A percentile compares a stretch with the other conserved stretches of the same genome.
These are phyloP conservation scores for Agonum fuliginosum DNA, from an alignment of 2,888 invertebrate species.

Conservation along the genomic window DNA sequence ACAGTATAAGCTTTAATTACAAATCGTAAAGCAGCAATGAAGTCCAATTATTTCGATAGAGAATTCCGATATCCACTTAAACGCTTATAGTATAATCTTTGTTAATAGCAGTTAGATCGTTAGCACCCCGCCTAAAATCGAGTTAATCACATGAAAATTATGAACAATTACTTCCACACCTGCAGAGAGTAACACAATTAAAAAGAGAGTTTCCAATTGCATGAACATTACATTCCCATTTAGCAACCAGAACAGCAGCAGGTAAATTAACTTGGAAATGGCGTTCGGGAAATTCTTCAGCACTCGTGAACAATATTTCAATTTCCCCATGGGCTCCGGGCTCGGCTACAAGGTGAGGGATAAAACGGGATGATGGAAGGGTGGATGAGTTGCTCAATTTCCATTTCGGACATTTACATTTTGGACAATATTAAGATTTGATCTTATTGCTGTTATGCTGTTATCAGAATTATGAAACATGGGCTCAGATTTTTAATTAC, in stretches of 20 bases:
- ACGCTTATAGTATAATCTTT: not conserved
- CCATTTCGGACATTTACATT: not conserved
- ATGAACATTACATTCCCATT: slow-evolving; percentile 44
- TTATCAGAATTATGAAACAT: too few relatives aligned
- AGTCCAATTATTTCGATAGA: not conserved
- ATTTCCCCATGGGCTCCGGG: slow-evolving; percentile 43
- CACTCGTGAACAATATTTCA: slow-evolving; percentile 43
- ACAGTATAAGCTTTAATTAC: not conserved
- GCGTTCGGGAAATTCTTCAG: slow-evolving; percentile 40
- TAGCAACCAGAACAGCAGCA: slow-evolving; percentile 25
- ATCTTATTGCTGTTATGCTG: too few relatives aligned
- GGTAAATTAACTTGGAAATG: slow-evolving; percentile 44
- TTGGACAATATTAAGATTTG: too few relatives aligned
- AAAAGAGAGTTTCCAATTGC: slow-evolving; percentile 38
- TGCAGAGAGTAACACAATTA: slow-evolving; percentile 13
- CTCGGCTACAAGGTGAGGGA: not conserved
- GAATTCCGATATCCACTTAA: not conserved
- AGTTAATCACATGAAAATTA: slow-evolving; percentile 12
- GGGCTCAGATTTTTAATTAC: too few relatives aligned
- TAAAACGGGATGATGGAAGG: not conserved
- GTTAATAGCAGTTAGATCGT: not conserved
- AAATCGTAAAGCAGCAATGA: not conserved
- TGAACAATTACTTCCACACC: slow-evolving; percentile 36
- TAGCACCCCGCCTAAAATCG: not conserved
- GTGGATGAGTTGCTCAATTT: not conserved